Percentiles rank a stretch among this genome's conserved stretches.
phyloP scores from a whole-genome alignment of 2,888 invertebrate genomes.

The Synergus laeviventris region DNA sequence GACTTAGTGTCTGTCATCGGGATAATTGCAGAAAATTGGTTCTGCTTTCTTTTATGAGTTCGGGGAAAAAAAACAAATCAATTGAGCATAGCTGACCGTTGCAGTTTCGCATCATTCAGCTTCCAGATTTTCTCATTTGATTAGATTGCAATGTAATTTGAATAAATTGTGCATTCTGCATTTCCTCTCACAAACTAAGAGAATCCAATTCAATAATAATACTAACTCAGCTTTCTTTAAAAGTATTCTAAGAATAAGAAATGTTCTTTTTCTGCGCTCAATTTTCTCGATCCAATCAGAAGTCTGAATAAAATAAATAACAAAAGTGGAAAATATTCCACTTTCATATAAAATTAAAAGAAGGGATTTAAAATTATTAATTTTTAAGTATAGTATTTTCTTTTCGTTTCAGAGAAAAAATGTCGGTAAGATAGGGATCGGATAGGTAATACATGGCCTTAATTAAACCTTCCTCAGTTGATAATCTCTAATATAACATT shows the following conservation, averaged over 20 bases:
- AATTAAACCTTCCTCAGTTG: too few relatives aligned
- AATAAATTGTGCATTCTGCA: background rate
- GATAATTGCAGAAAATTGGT: background rate
- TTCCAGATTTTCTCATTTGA: background rate
- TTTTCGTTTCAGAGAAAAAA: too few relatives aligned
- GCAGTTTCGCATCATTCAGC: background rate
- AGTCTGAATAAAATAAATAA: background rate
- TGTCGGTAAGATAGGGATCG: too few relatives aligned
- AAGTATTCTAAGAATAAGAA: background rate
- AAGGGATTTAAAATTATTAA: too few relatives aligned
- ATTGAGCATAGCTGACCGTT: background rate
- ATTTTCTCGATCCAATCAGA: background rate
- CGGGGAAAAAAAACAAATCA: background rate
- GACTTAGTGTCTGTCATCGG: background rate
- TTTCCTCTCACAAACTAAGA: background rate
- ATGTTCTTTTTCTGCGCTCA: background rate
- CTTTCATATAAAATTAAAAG: too few relatives aligned
- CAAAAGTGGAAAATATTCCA: background rate
- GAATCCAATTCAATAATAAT: background rate
- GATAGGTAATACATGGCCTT: too few relatives aligned
- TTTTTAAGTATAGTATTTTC: too few relatives aligned
- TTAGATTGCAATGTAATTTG: background rate
- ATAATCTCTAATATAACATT: too few relatives aligned
- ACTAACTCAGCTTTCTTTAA: background rate
- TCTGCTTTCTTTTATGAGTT: background rate